These are phyloP conservation scores for Hydropsyche tenuis DNA, from an alignment of 1,140 invertebrate genomes.

Conservation along the genomic window DNA sequence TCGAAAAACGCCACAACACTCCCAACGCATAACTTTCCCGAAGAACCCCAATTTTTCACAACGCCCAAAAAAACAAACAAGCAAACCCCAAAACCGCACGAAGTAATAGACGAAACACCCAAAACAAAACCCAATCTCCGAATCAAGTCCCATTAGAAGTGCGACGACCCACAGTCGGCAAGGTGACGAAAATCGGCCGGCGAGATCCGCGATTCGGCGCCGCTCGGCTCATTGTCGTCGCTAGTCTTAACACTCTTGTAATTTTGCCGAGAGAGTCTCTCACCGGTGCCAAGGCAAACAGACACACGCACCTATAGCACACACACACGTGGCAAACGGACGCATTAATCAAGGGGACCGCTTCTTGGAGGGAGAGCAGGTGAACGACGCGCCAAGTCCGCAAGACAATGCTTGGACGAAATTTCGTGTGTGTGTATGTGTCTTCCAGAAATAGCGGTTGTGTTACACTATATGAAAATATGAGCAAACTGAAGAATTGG, in stretches of 20 bases:
- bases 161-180: background rate
- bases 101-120: too few relatives aligned
- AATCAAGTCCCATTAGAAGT: too few relatives aligned
- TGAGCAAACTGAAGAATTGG: too few relatives aligned
- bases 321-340: constrained; percentile 3
- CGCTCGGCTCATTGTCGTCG: background rate
- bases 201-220: background rate
- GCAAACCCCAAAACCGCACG: too few relatives aligned
- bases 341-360: constrained; percentile 28
- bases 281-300: constrained; percentile 18
- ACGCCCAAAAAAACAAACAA: too few relatives aligned
- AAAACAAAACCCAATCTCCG: too few relatives aligned
- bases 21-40: too few relatives aligned
- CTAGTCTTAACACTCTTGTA: background rate
- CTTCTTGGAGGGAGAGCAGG: constrained; percentile 13
- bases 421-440: background rate
- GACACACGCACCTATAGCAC: too few relatives aligned
- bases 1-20: too few relatives aligned
- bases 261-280: background rate
- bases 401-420: background rate
- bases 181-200: background rate
- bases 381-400: constrained; percentile 14
- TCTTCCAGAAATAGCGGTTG: background rate
- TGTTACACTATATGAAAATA: too few relatives aligned
- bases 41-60: too few relatives aligned